A percentile compares a stretch with the other conserved stretches of the same genome.
Evolutionary conservation across 2,888 invertebrate species (phyloP).

Genomic region (Apamea crenata): DNA sequence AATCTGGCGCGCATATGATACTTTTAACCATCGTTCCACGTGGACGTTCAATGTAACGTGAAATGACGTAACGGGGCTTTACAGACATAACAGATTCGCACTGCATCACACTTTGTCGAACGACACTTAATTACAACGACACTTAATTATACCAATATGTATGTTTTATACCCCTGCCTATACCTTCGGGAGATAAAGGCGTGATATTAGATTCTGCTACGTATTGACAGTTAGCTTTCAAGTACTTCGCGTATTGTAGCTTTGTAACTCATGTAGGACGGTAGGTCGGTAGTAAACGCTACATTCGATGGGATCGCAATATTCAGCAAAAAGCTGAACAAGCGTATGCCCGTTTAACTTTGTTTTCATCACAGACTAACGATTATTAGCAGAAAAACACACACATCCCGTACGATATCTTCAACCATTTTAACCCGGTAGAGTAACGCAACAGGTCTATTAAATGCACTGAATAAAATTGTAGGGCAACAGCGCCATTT

Average conservation of each 20-base stretch:
- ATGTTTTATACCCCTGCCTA: background rate
- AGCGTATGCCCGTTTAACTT: background rate
- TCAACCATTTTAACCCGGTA: background rate
- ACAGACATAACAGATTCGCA: background rate
- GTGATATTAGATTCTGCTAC: background rate
- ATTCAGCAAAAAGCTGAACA: constrained; percentile 8
- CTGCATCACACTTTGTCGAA: background rate
- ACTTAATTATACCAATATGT: background rate
- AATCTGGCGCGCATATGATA: background rate
- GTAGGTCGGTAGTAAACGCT: background rate
- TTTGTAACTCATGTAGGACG: background rate
- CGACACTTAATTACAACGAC: background rate
- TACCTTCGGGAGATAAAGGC: background rate
- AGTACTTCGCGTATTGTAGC: background rate
- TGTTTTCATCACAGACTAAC: background rate
- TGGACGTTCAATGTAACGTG: constrained; percentile 10
- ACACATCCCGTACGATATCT: background rate
- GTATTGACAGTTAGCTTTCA: background rate
- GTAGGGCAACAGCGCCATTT: too few relatives aligned
- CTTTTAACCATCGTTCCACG: background rate
- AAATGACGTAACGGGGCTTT: constrained; percentile 13
- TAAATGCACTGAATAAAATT: background rate
- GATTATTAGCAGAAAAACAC: background rate
- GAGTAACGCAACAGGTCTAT: too few relatives aligned
- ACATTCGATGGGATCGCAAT: background rate